Evolutionary conservation across 2,797 vertebrate genomes (phyloP), one percentile per base, ranked within the genome.

Genomic region (Danio kyathit): DNA sequence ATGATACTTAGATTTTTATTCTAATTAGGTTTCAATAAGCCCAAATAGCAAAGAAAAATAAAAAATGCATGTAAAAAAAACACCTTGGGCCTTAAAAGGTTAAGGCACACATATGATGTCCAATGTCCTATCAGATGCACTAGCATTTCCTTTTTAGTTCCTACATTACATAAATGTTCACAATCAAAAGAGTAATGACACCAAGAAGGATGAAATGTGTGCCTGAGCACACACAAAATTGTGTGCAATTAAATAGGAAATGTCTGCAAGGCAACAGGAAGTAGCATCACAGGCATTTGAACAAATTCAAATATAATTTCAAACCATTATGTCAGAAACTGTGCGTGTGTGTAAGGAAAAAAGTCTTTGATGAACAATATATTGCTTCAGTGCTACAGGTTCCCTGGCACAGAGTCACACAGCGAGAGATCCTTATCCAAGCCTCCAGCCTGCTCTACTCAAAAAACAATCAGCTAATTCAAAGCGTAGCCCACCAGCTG

Each of bases 81-180:
- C n/a, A n/a, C n/a, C n/a, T n/a, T n/a, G n/a, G n/a, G n/a, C n/a
- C n/a, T n/a, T n/a, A n/a, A n/a, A n/a, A n/a, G n/a, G n/a, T n/a
- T n/a, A n/a, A n/a, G n/a, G n/a, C n/a, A n/a, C 21, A 59, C 56
- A 29, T 17, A 21, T 7, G 2, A 10, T 46, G 38, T 69, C 14
- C 1, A 3, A 38, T 51, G 6, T 38, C 8, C 8, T 6, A 29
- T 67, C 19, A 8, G 19, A 67, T 10, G 51, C 76, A 79, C 60
- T 10, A 65, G 56, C 54, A 74, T 74, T 82, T 57, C 13, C 13
- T 12, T 38, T 71, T 63, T 74, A 67, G 61, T 40, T 61, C n/a
- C 51, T 19, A 70, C 51, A 77, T 72, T 83, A 81, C 66, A 75
- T 40, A 76, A 38, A 14, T 49, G 19, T 81, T 83, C 44, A 79